Conservation (phyloP, 2,113 vertebrate genomes). For the Nyctereutes procyonoides region DNA sequence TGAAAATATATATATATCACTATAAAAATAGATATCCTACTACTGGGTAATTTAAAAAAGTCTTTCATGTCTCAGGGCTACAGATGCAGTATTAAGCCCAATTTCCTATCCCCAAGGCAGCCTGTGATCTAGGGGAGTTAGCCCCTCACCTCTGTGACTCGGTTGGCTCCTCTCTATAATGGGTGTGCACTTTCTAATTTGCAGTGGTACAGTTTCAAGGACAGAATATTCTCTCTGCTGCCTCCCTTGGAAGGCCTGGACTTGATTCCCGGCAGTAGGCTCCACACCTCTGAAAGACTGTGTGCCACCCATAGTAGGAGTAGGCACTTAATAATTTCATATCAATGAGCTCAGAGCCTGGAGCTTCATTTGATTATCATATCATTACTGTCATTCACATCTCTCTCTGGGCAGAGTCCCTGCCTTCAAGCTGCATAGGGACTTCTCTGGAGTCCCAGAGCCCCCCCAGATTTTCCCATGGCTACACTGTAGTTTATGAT, state of each 20-base stretch:
- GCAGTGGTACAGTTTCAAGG: neutral
- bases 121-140: neutral
- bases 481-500: accelerated
- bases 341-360: neutral
- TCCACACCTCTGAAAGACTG: neutral
- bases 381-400: neutral
- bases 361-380: neutral
- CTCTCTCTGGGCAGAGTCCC: neutral
- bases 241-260: neutral
- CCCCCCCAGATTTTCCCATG: neutral
- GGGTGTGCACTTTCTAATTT: neutral
- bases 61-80: neutral
- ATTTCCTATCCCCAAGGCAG: neutral
- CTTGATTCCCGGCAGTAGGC: neutral
- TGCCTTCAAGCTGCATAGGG: neutral
- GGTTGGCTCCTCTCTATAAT: neutral
- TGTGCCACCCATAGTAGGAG: accelerated
- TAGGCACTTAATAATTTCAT: neutral
- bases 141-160: neutral
- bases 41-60: neutral
- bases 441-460: neutral
- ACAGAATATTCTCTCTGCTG: neutral
- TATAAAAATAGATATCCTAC: neutral
- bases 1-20: no score
- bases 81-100: neutral